Base-by-base conservation (phyloP, 2,888 invertebrate species). In the Mesorhabditis spiculigera region DNA sequence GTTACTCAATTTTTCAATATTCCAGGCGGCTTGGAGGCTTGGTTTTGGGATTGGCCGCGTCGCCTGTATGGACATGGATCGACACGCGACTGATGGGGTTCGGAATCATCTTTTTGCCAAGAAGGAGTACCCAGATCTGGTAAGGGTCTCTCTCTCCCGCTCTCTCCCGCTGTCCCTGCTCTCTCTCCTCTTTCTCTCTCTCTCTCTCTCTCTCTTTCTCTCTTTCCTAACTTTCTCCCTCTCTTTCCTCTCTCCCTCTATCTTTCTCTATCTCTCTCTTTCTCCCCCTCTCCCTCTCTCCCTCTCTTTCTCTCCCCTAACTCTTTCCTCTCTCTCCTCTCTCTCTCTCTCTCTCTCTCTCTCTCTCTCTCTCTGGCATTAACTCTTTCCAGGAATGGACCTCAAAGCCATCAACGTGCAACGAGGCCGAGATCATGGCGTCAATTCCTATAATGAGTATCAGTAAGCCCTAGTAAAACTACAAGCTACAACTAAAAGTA, bases 341-440 rank as follows among this genome's bases (percentile, higher is more conserved):
- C n/a, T n/a, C 28, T 28, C 28, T 28, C 28, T 28, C 28, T 28
- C 1, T 28, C 1, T 28, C 28, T 28, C 28, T 3, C 28, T 1
- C 28, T 1, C 28, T 1, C 28, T 28, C 1, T 28, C 28, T 50
- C 1, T 3, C n/a, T 10, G 8, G 58, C 8, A 50, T n/a, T n/a
- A n/a, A n/a, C n/a, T n/a, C 58, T 50, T 50, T 50, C n/a, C 58
- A 50, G 95, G 95, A 4, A 89, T 95, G 74, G 95, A 95, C 87
- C 88, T 95, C 68, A 91, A 94, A 42, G 91, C 95, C 0, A 88
- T 95, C 28, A 95, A 95, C 85, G 89, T 95, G n/a, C 93, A 93
- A 86, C 87, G 92, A 67, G 94, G 93, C 0, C 68, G 85, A 63
- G 85, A 85, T 74, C 85, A 85, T 69, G 84, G 82, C 4, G 81